phyloP scores from a whole-genome alignment of 2,113 vertebrate genomes.

The Nycticryphes semicollaris region DNA sequence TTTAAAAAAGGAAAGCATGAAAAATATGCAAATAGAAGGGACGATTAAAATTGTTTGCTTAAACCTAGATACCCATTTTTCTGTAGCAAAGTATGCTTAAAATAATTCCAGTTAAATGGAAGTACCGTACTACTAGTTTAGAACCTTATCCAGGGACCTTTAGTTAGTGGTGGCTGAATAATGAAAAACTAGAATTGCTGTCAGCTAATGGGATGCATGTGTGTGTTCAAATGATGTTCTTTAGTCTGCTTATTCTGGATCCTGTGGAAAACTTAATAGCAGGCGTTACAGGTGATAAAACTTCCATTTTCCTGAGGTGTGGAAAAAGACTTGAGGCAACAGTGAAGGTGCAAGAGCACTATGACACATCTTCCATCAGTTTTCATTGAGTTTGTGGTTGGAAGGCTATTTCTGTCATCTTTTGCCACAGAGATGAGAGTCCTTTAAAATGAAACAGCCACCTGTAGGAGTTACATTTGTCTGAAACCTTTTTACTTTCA shows the following conservation, averaged over 20 bases:
- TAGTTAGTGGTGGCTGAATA: slow-evolving; percentile 17
- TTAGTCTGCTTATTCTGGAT: slow-evolving; percentile 4
- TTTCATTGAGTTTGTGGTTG: neutral
- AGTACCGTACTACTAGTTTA: neutral
- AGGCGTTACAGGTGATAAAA: neutral
- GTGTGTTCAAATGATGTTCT: neutral
- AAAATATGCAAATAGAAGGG: neutral
- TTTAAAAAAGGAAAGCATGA: neutral
- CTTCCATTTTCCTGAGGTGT: neutral
- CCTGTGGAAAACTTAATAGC: neutral
- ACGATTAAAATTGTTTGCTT: neutral
- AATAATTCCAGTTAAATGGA: neutral
- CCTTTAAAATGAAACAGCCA: neutral
- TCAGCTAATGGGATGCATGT: neutral
- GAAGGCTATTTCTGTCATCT: neutral
- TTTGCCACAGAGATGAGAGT: neutral
- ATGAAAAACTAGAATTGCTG: neutral
- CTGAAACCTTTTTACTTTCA: neutral
- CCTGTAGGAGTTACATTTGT: neutral
- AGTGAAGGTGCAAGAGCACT: neutral
- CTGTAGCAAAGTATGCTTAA: neutral
- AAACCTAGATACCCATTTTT: neutral
- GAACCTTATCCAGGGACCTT: neutral
- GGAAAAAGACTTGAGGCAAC: neutral
- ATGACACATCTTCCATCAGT: neutral